These are phyloP conservation scores for Mercenaria mercenaria DNA, from an alignment of 1,140 invertebrate species.

Conservation along the genomic window DNA sequence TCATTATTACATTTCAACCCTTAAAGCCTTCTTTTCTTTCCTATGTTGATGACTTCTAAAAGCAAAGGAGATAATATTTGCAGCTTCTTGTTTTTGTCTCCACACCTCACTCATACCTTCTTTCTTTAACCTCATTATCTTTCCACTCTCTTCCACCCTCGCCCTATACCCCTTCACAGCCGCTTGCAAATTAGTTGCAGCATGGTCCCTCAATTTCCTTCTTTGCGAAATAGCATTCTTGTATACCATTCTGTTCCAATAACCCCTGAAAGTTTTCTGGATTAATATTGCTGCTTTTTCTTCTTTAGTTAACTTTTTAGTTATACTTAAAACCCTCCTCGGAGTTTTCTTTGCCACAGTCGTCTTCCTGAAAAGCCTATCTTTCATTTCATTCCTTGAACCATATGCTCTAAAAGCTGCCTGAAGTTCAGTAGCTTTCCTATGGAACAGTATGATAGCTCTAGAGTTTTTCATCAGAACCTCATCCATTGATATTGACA, in stretches of 20 bases:
- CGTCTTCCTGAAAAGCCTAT: slow-evolving; percentile 30
- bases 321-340: neutral
- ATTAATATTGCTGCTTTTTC: slow-evolving; percentile 52
- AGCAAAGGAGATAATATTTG: slow-evolving; percentile 44
- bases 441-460: slow-evolving; percentile 60
- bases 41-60: slow-evolving; percentile 38
- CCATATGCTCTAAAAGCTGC: slow-evolving; percentile 45
- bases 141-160: slow-evolving; percentile 14
- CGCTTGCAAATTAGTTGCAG: slow-evolving; percentile 49
- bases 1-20: slow-evolving; percentile 47
- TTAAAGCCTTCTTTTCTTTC: slow-evolving; percentile 10
- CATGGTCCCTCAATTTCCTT: neutral
- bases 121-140: neutral
- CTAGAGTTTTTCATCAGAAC: slow-evolving; percentile 30
- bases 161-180: slow-evolving; percentile 31
- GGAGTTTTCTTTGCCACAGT: slow-evolving; percentile 35
- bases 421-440: slow-evolving; percentile 45
- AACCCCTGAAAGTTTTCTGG: slow-evolving; percentile 55
- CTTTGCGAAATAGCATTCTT: neutral
- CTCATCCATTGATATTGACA: slow-evolving; percentile 50
- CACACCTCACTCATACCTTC: slow-evolving; percentile 7
- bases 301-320: slow-evolving; percentile 10
- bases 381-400: slow-evolving; percentile 31
- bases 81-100: slow-evolving; percentile 32
- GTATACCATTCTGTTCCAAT: slow-evolving; percentile 39